Evolutionary conservation across 2,113 vertebrate genomes (phyloP).

Genomic region (Empidonax alnorum): DNA sequence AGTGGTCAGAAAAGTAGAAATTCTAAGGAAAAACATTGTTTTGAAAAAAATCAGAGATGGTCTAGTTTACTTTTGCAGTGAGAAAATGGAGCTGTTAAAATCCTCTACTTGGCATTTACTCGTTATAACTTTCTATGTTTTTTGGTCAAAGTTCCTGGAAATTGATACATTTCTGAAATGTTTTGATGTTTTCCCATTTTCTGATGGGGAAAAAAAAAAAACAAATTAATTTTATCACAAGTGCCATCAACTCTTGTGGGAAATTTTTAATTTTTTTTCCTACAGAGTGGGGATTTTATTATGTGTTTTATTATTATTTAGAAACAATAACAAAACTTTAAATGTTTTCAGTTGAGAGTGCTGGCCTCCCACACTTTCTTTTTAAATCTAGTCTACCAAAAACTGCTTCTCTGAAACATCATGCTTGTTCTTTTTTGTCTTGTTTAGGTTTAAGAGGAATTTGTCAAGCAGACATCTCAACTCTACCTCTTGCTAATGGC

Average conservation of each 20-base stretch:
- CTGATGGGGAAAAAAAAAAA: background rate
- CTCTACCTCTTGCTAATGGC: background rate
- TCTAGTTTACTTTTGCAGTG: background rate
- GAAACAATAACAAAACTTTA: background rate
- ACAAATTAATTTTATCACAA: background rate
- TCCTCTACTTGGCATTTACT: background rate
- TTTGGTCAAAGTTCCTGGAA: background rate
- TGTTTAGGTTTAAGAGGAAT: background rate
- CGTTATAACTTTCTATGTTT: background rate
- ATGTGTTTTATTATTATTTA: slow-evolving; percentile 1
- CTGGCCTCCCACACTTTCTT: background rate
- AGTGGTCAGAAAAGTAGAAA: background rate
- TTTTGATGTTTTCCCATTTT: background rate
- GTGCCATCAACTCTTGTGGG: background rate
- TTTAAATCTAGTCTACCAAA: background rate
- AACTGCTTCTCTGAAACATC: background rate
- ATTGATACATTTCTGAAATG: background rate
- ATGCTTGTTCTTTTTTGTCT: background rate
- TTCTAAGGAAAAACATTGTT: background rate
- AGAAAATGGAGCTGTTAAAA: background rate
- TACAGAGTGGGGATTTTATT: background rate
- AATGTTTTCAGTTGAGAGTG: background rate
- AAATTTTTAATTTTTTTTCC: background rate
- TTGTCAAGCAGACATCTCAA: background rate
- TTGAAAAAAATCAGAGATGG: background rate